These are phyloP conservation scores for Torymus auratus DNA, from an alignment of 2,888 invertebrate genomes.

Conservation along the genomic window DNA sequence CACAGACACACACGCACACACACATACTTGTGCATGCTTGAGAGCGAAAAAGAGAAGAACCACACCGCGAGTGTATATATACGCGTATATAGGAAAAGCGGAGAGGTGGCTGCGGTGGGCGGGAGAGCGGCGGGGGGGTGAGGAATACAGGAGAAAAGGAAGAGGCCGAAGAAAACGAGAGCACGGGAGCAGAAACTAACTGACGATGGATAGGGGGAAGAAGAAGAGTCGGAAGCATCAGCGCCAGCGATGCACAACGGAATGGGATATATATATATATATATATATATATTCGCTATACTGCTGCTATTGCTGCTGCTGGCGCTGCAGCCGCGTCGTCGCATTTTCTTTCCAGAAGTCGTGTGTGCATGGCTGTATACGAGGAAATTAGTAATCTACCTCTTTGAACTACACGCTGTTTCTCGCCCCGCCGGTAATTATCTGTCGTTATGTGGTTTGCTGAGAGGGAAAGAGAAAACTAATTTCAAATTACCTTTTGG, in stretches of 20 bases:
- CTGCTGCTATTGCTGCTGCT: not conserved
- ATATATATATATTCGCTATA: too few species aligned
- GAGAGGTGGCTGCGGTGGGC: too few species aligned
- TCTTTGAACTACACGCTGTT: not conserved
- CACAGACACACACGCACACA: too few species aligned
- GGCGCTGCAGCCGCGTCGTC: slow-evolving; percentile 34
- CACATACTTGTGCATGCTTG: too few species aligned
- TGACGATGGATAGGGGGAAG: not conserved
- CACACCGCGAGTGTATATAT: too few species aligned
- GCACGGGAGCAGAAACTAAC: not conserved
- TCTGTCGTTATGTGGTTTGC: too few species aligned
- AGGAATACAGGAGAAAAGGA: not conserved
- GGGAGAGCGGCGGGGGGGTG: not conserved
- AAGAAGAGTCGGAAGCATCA: not conserved
- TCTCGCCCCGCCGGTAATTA: too few species aligned
- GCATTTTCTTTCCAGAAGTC: slow-evolving; percentile 28
- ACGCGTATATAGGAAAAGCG: too few species aligned
- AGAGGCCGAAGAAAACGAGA: not conserved
- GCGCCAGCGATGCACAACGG: not conserved
- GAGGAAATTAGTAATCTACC: not conserved
- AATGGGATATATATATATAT: too few species aligned
- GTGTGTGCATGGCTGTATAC: not conserved
- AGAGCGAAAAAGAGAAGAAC: too few species aligned
- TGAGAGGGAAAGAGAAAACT: too few species aligned
- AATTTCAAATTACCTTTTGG: too few species aligned